Percentiles rank a stretch among this genome's conserved stretches.
Evolutionary conservation across 2,888 invertebrate species (phyloP).

Genomic region (Eupithecia abbreviata): DNA sequence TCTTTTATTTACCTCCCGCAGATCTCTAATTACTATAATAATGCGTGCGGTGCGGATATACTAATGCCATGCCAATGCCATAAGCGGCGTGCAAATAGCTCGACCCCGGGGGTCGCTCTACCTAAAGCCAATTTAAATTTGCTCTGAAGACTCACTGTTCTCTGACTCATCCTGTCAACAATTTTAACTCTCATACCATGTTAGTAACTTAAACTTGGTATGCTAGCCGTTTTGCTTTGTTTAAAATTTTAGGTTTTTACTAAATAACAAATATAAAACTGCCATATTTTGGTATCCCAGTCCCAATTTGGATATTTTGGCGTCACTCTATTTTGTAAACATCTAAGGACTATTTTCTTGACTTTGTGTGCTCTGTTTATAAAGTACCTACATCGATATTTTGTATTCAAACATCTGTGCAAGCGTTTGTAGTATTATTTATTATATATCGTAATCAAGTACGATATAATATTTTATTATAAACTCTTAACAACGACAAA

Average conservation of each 20-base stretch:
- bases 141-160: conserved; percentile 39
- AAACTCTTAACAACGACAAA: not conserved
- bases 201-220: not conserved
- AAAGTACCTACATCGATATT: not conserved
- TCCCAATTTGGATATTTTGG: not conserved
- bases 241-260: not conserved
- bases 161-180: conserved; percentile 57
- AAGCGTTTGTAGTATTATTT: not conserved
- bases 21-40: not conserved
- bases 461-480: not conserved
- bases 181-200: conserved; percentile 4
- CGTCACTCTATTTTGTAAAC: not conserved
- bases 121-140: conserved; percentile 62
- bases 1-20: not conserved
- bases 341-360: not conserved
- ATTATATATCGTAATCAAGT: conserved; percentile 41
- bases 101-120: conserved; percentile 66
- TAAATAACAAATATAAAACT: not conserved
- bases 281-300: not conserved
- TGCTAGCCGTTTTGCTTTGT: not conserved
- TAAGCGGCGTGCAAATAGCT: conserved; percentile 50
- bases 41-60: not conserved
- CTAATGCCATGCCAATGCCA: conserved; percentile 5
- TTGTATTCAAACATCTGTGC: conserved; percentile 48
- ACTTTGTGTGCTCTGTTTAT: conserved; percentile 18